phyloP scores from a whole-genome alignment of 2,113 vertebrate genomes.

The Psephotus haematonotus region DNA sequence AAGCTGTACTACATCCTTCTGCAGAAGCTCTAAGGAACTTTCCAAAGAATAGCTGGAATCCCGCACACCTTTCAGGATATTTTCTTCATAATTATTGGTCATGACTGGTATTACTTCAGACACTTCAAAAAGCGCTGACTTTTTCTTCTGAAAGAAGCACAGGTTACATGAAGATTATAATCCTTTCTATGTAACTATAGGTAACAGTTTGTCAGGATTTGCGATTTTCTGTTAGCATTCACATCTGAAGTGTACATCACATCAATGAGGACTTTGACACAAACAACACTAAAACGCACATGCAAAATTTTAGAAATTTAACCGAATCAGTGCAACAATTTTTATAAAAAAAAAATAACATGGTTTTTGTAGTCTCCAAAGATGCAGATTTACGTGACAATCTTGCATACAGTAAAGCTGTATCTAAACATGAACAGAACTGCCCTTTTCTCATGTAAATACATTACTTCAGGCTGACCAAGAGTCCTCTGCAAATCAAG shows the following conservation, averaged over 20 bases:
- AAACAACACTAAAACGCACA: not conserved
- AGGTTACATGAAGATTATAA: not conserved
- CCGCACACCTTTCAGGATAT: conserved; percentile 96
- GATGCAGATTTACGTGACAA: not conserved
- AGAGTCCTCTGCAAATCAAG: not conserved
- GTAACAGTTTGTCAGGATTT: not conserved
- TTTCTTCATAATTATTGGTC: conserved; percentile 99
- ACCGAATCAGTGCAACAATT: not conserved
- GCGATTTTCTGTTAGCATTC: not conserved
- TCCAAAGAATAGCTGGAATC: conserved; percentile 97
- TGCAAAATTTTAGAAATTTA: not conserved
- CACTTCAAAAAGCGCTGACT: conserved; percentile 98
- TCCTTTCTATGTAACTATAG: not conserved
- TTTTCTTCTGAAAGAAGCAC: conserved; percentile 86
- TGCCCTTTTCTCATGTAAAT: not conserved
- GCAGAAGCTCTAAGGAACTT: conserved; percentile 98
- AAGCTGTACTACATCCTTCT: conserved; percentile 98
- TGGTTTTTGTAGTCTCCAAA: not conserved
- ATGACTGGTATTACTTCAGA: conserved; percentile 99
- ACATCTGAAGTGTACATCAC: not conserved
- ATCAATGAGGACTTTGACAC: not conserved
- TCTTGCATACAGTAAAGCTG: not conserved
- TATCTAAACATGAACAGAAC: not conserved
- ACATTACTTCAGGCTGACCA: not conserved
- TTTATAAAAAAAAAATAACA: not conserved